Evolutionary conservation across 2,113 vertebrate species (phyloP), one percentile per base, ranked within the genome.

Genomic region (Rhea pennata): DNA sequence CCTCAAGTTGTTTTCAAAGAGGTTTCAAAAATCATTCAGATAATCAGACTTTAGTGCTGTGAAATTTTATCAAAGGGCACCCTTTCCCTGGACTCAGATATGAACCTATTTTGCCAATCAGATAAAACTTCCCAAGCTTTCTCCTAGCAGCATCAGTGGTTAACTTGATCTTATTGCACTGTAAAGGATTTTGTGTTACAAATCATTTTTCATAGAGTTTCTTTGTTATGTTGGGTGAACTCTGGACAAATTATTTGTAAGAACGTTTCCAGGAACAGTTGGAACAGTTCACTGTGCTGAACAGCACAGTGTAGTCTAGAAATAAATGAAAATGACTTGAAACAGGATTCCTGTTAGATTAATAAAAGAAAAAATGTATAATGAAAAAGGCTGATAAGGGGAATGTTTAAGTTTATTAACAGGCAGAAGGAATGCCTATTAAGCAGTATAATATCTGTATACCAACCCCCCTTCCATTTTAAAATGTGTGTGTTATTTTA

Each of bases 11-110:
- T 95, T 97, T 97, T 96, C 96, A 93, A 93, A 97, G 94, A 85
- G 72, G 51, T 81, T 96, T 96, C 94, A 95, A 69, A 95, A 97
- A 86, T 96, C 93, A 94, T 97, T 97, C 94, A 56, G 73, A 90
- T 98, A 97, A 97, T 97, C 84, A 96, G 92, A 95, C 97, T 97
- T 97, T 31, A 97, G 89, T 93, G 91, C 94, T 93, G 82, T 92
- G 92, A 98, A 98, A 98, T 98, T 97, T 97, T 97, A 98, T 97
- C 97, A 98, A 96, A 96, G 88, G 91, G 59, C 95, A 92, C 82
- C 97, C 85, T 96, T 81, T 95, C 96, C 87, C 91, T 94, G 92
- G 96, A 91, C 95, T 97, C 93, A 46, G 95, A 95, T 96, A 96
- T 93, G 88, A 97, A 93, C 95, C 84, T 96, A 91, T 97, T 98